Evolutionary conservation across 2,888 invertebrate genomes (phyloP).

Genomic region (Athripsodes cinereus): DNA sequence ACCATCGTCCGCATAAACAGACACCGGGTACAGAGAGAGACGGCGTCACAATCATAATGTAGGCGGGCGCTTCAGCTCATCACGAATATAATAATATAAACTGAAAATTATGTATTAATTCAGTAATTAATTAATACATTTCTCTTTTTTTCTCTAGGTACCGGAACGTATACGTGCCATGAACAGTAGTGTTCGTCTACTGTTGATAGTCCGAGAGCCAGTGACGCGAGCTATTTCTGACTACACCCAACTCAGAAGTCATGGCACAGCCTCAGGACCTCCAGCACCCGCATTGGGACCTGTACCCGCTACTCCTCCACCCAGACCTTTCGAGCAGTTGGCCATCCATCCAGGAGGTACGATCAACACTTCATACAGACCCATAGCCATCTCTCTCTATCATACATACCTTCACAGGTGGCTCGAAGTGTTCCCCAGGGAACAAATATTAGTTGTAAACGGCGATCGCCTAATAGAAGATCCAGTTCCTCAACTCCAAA

Average conservation of each 20-base stretch:
- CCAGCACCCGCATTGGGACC: slow-evolving; percentile 42
- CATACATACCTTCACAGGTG: slow-evolving; percentile 85
- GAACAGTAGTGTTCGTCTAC: slow-evolving; percentile 86
- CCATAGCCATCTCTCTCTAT: slow-evolving; percentile 85
- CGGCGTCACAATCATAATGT: no score
- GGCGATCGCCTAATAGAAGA: slow-evolving; percentile 88
- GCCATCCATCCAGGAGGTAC: slow-evolving; percentile 75
- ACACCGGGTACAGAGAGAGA: no score
- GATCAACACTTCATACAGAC: slow-evolving; percentile 77
- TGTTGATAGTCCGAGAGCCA: slow-evolving; percentile 93
- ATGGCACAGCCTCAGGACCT: slow-evolving; percentile 70
- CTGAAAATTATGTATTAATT: no score
- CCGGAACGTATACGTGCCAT: slow-evolving; percentile 90
- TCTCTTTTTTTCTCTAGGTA: slow-evolving; percentile 50
- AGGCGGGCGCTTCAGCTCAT: no score
- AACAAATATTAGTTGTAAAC: slow-evolving; percentile 91
- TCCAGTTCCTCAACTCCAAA: slow-evolving; percentile 79
- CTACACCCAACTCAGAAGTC: slow-evolving; percentile 87
- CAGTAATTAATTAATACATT: no score
- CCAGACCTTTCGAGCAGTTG: slow-evolving; percentile 72
- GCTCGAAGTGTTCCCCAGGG: slow-evolving; percentile 87
- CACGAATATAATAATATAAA: no score
- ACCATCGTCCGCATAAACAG: no score
- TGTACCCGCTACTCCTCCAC: slow-evolving; percentile 36
- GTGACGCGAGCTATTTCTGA: slow-evolving; percentile 94